phyloP scores from a whole-genome alignment of 2,113 vertebrate species.

The Albula glossodonta region DNA sequence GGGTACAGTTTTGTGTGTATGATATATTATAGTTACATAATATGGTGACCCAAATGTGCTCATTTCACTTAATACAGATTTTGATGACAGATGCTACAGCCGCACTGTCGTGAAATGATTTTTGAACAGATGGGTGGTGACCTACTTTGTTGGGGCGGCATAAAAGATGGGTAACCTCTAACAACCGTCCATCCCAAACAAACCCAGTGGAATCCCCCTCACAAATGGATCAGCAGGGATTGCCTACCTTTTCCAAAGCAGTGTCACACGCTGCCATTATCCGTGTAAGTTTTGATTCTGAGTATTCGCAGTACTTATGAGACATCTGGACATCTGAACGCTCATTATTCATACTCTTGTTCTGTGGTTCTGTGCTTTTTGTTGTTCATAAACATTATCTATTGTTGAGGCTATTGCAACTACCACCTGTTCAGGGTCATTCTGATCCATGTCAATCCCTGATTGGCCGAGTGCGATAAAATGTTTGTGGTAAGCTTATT shows the following conservation, averaged over 20 bases:
- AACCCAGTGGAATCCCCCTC: neutral
- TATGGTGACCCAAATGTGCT: neutral
- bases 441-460: neutral
- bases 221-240: neutral
- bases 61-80: neutral
- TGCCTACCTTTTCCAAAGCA: neutral
- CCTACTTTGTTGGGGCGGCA: neutral
- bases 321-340: neutral
- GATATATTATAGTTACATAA: neutral
- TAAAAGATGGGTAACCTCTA: conserved; percentile 9
- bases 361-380: neutral
- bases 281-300: neutral
- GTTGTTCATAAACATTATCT: neutral
- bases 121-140: conserved; percentile 4
- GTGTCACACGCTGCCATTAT: neutral
- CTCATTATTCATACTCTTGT: neutral
- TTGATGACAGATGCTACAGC: conserved; percentile 1
- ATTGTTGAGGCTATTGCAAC: neutral
- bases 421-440: neutral
- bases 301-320: neutral
- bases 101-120: neutral
- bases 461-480: neutral
- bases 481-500: neutral
- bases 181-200: neutral
- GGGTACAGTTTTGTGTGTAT: neutral